phyloP scores from a whole-genome alignment of 2,113 vertebrate genomes.

The Atlantisia rogersi region DNA sequence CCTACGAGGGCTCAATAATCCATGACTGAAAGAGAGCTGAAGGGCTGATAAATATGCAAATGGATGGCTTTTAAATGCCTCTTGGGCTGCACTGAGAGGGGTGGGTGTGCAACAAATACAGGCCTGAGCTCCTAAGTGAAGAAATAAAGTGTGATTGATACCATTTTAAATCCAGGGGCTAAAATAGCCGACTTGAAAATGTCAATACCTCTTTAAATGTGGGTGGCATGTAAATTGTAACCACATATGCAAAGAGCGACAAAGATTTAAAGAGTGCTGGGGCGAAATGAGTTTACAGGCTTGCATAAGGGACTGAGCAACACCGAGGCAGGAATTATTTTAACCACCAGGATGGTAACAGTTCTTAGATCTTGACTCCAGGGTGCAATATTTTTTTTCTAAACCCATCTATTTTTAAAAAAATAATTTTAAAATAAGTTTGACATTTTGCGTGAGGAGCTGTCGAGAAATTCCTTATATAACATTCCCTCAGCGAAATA shows the following conservation, averaged over 20 bases:
- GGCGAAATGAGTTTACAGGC: conserved; percentile 42
- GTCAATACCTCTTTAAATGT: conserved; percentile 59
- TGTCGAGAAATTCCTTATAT: conserved; percentile 60
- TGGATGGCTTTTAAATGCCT: neutral
- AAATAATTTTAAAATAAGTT: conserved; percentile 63
- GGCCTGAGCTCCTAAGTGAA: neutral
- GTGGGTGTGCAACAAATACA: neutral
- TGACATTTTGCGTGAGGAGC: conserved; percentile 36
- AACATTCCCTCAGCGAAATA: conserved; percentile 37
- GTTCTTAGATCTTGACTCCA: conserved; percentile 38
- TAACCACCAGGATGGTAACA: conserved; percentile 34
- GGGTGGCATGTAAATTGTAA: conserved; percentile 58
- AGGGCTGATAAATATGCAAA: neutral
- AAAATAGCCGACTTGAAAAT: conserved; percentile 45
- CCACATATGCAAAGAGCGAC: conserved; percentile 35
- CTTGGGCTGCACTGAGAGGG: neutral
- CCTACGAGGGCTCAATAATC: neutral
- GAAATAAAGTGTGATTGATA: conserved; percentile 31
- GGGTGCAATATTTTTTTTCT: neutral
- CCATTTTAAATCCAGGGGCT: conserved; percentile 38
- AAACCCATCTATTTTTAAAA: conserved; percentile 48
- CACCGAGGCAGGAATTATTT: conserved; percentile 45
- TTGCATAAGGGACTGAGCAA: conserved; percentile 54
- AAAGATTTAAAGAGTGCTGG: conserved; percentile 37
- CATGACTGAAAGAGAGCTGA: neutral